Evolutionary conservation across 1,140 invertebrate genomes (phyloP), one percentile per base, ranked within the genome.

Genomic region (Solenopsis fugax): DNA sequence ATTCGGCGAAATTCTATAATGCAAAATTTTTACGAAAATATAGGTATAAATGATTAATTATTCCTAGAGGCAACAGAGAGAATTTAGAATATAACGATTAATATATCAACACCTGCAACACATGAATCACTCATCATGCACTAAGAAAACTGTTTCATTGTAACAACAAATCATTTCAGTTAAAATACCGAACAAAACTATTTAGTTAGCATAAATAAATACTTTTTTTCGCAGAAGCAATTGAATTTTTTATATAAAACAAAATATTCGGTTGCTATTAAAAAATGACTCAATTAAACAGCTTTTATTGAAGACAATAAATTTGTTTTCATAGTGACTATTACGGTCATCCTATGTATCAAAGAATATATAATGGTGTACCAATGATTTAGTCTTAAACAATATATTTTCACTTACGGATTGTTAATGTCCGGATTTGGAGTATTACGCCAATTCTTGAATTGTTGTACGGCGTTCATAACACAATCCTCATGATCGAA

Each of bases 1-100:
- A 93, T 98, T 98, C 5, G 97, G 97, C 6, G 98, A 97, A 85
- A 99, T 98, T 52, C 97, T 98, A 89, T 21, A 48, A 93, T 78
- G 4, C 16, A 37, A 41, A 5, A 24, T 6, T 75, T 84, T 21
- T 71, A n/a, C 4, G 60, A 62, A 72, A 54, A 13, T 48, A 34
- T 13, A 65, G 4, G 12, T 16, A 29, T 29, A 77, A 48, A 29
- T 37, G 0, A 16, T 67, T 21, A 67, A 80, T 52, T 71, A 50
- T 58, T 77, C 7, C 18, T 65, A 5, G 5, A 24, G 0, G 0
- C 10, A 75, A 75, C 1, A 0, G 45, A 16, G 45, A 16, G 10
- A 34, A 34, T 65, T 65, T 64, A 2, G 12, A 65, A 78, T 18
- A 64, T 29, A 48, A 10, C 0, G 9, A n/a, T 54, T 34, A 67